These are phyloP conservation scores for Drosophila eohydei DNA, from an alignment of 2,888 invertebrate genomes.

Conservation along the genomic window DNA sequence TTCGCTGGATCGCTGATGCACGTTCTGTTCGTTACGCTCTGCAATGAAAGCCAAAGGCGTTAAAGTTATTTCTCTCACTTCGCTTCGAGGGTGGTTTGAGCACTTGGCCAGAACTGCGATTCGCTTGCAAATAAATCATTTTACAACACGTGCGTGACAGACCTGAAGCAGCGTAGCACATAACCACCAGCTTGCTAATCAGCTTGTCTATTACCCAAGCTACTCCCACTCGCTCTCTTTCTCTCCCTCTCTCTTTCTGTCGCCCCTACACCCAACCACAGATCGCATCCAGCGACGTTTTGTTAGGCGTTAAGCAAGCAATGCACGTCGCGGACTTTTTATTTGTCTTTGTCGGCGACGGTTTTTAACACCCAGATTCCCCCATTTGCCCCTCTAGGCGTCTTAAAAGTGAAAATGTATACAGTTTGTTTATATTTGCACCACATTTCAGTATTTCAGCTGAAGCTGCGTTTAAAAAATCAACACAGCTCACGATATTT, in stretches of 20 bases:
- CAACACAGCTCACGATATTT: conserved; percentile 61
- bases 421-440: conserved; percentile 70
- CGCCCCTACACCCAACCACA: neutral
- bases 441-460: conserved; percentile 36
- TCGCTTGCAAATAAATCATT: conserved; percentile 48
- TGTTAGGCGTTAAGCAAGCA: conserved; percentile 59
- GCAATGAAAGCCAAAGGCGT: conserved; percentile 45
- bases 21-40: conserved; percentile 39
- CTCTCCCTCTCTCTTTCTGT: neutral
- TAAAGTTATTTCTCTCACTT: conserved; percentile 38
- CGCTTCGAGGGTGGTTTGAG: conserved; percentile 15
- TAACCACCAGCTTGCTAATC: conserved; percentile 37
- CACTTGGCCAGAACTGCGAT: conserved; percentile 20
- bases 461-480: conserved; percentile 19
- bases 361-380: conserved; percentile 44
- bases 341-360: conserved; percentile 60
- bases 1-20: conserved; percentile 22
- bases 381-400: conserved; percentile 9
- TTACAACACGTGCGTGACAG: conserved; percentile 58
- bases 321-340: conserved; percentile 72
- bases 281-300: conserved; percentile 18
- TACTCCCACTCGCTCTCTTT: neutral
- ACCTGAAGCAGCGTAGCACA: conserved; percentile 13
- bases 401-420: conserved; percentile 71
- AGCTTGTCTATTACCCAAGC: conserved; percentile 30